These are phyloP conservation scores for Agrypnia vestita DNA, from an alignment of 1,140 invertebrate species.

Conservation along the genomic window DNA sequence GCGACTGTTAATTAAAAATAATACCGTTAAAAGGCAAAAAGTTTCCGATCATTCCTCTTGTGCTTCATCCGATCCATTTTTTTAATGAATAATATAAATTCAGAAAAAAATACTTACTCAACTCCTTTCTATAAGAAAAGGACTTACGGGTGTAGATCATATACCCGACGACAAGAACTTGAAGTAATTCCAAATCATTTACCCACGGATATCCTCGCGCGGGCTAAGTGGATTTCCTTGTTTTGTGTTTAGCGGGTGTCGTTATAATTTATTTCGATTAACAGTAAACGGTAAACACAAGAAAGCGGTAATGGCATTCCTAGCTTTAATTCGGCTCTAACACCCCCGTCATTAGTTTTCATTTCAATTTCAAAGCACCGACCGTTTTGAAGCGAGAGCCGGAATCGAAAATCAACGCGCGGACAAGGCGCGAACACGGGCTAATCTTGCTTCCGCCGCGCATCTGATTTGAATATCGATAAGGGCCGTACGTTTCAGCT, in stretches of 20 bases:
- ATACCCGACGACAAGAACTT: too few species aligned
- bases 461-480: neutral
- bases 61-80: too few species aligned
- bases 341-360: neutral
- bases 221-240: constrained; percentile 1
- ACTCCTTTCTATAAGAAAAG: too few species aligned
- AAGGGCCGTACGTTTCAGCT: neutral
- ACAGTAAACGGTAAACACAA: neutral
- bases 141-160: too few species aligned
- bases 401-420: constrained; percentile 1
- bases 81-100: too few species aligned
- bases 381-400: neutral
- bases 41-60: too few species aligned
- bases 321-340: neutral
- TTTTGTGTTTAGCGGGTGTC: constrained; percentile 7
- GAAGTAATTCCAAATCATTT: too few species aligned
- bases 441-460: neutral
- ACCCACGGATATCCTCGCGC: too few species aligned
- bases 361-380: constrained; percentile 17
- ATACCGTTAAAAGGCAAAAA: too few species aligned
- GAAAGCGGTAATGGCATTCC: neutral
- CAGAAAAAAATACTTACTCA: too few species aligned
- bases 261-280: constrained; percentile 1
- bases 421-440: neutral
- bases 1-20: too few species aligned